Conservation (phyloP, 2,888 invertebrate genomes). For the Trachelus troglodyta region DNA sequence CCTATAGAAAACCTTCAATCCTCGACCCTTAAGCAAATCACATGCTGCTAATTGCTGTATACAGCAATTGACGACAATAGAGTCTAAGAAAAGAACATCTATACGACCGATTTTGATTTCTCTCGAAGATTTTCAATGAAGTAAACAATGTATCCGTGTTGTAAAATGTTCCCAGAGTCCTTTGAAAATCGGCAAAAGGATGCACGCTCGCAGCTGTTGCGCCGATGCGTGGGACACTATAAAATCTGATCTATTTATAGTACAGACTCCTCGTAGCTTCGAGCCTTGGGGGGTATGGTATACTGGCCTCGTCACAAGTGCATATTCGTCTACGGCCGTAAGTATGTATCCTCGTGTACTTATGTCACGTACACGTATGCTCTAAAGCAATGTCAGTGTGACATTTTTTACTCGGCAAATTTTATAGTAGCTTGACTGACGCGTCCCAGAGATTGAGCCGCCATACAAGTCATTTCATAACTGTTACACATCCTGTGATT, state of each 20-base stretch:
- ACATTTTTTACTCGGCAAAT: background rate
- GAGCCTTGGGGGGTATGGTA: slow-evolving; percentile 14
- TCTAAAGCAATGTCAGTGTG: background rate
- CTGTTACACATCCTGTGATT: background rate
- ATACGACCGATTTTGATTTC: no score
- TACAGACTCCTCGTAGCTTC: slow-evolving; percentile 21
- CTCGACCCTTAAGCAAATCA: background rate
- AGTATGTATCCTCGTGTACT: slow-evolving; percentile 2
- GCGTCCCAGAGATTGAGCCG: background rate
- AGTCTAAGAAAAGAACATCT: background rate
- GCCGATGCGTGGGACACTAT: slow-evolving; percentile 42
- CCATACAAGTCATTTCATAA: background rate
- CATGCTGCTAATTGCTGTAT: background rate
- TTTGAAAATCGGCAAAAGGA: background rate
- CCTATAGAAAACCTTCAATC: background rate
- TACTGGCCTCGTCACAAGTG: background rate
- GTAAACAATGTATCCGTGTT: background rate
- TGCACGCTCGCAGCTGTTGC: background rate
- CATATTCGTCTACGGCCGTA: background rate
- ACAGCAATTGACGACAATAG: background rate
- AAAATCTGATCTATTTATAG: slow-evolving; percentile 45
- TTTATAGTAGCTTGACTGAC: background rate
- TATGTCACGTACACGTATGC: background rate
- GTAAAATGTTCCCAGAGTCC: background rate
- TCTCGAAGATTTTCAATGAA: no score